These are phyloP conservation scores for Columba janthina DNA, from an alignment of 2,113 vertebrate species.

Conservation along the genomic window DNA sequence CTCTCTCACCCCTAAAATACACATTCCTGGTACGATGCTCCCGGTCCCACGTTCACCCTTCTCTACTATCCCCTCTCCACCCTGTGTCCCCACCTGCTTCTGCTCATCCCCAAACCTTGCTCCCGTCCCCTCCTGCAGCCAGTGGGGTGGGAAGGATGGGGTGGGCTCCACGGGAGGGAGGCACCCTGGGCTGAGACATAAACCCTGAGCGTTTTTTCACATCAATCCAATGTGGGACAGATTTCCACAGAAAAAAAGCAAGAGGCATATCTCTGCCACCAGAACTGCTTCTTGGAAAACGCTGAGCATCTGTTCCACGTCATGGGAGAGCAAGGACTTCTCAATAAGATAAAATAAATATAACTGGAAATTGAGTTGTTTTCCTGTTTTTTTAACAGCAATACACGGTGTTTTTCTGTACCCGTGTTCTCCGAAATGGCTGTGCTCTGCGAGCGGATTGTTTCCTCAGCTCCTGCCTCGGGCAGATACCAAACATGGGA, in stretches of 20 bases:
- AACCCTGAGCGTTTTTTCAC: not conserved
- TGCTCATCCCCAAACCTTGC: not conserved
- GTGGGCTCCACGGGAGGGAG: accelerated
- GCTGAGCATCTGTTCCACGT: not conserved
- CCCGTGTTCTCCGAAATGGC: not conserved
- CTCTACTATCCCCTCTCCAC: accelerated
- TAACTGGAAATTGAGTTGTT: not conserved
- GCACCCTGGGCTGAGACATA: not conserved
- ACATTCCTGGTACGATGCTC: accelerated
- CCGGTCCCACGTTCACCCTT: not conserved
- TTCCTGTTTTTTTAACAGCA: not conserved
- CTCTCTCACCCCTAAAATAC: not conserved
- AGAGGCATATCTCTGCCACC: not conserved
- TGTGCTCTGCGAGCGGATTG: not conserved
- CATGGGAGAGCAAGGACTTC: not conserved
- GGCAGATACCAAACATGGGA: constrained; percentile 47
- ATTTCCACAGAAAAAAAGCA: not conserved
- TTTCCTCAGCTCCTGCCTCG: constrained; percentile 19
- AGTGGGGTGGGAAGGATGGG: accelerated
- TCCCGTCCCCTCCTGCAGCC: not conserved
- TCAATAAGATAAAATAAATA: not conserved
- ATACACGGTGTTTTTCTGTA: not conserved
- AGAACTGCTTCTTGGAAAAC: not conserved
- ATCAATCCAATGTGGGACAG: not conserved
- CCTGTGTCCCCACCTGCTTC: not conserved